Percentiles rank a stretch among this genome's conserved stretches.
Conservation (phyloP, 2,113 vertebrate species). For the Ranitomeya variabilis region DNA sequence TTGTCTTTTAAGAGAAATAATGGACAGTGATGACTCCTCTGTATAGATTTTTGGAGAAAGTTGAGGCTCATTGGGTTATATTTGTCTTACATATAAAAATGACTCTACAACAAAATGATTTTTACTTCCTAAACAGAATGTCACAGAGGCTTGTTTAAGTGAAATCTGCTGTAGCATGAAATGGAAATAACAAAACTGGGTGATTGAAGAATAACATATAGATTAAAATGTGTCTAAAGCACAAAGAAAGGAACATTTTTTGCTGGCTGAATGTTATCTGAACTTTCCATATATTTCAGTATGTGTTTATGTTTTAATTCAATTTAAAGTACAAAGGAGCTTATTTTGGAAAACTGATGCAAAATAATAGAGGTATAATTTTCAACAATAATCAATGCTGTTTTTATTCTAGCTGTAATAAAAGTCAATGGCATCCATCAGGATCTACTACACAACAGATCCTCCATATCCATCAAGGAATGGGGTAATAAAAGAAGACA, state of each 20-base stretch:
- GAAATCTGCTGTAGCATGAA: conserved; percentile 48
- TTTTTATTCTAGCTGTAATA: neutral
- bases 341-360: neutral
- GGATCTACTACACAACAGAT: neutral
- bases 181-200: conserved; percentile 45
- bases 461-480: too few relatives aligned
- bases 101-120: conserved; percentile 33
- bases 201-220: conserved; percentile 46
- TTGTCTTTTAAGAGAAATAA: conserved; percentile 25
- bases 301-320: neutral
- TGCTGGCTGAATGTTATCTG: neutral
- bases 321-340: neutral
- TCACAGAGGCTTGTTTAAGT: conserved; percentile 47
- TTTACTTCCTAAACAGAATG: conserved; percentile 43
- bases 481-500: too few relatives aligned
- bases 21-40: neutral
- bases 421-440: neutral
- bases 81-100: conserved; percentile 45
- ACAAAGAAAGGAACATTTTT: neutral
- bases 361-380: neutral
- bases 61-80: conserved; percentile 23
- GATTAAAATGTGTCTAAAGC: conserved; percentile 35
- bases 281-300: neutral
- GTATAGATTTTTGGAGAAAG: conserved; percentile 14
- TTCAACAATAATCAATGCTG: neutral